Base-by-base conservation (phyloP, 1,140 invertebrate genomes). In the Pteromalus puparum region DNA sequence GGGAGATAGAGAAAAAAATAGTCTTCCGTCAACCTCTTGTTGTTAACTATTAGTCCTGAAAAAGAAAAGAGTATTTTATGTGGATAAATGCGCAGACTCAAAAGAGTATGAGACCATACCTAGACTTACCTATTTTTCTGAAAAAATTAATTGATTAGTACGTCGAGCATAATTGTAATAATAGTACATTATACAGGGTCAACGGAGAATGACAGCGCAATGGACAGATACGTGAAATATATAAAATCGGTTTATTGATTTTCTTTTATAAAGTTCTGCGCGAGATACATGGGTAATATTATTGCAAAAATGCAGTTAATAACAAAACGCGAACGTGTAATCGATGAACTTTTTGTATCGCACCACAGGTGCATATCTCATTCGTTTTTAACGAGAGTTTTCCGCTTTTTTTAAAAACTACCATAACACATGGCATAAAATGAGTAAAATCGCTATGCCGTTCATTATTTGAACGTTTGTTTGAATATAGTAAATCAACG, bases 161-260 rank as follows among this genome's bases (percentile, higher is more conserved):
- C 3, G 15, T 15, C 46, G 53, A 18, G 21, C 53, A 61, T 61
- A n/a, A 7, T 21, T n/a, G 53, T n/a, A 61, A 61, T n/a, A 2
- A 61, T 18, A 21, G 7, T 53, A 53, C 9, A 18, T 53, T 53
- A 1, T 53, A 15, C 46, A 18, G 13, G 46, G 46, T 18, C 13
- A 15, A 18, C 46, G 21, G 0, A 61, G 1, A 61, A 61, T 61
- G 21, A 61, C 6, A 61, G 53, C 18, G 18, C 18, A 61, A 61
- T 61, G 18, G 53, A 61, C 18, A n/a, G 6, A n/a, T 18, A 4
- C 21, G 6, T 86, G 18, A 88, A 86, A 88, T 88, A 86, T 87
- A 87, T 83, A 86, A 87, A 88, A 87, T 87, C 46, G 86, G 83
- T 87, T 87, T 86, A 87, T 86, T 87, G 24, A 48, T 68, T 61